phyloP scores from a whole-genome alignment of 2,113 vertebrate species.

The Saimiri boliviensis region DNA sequence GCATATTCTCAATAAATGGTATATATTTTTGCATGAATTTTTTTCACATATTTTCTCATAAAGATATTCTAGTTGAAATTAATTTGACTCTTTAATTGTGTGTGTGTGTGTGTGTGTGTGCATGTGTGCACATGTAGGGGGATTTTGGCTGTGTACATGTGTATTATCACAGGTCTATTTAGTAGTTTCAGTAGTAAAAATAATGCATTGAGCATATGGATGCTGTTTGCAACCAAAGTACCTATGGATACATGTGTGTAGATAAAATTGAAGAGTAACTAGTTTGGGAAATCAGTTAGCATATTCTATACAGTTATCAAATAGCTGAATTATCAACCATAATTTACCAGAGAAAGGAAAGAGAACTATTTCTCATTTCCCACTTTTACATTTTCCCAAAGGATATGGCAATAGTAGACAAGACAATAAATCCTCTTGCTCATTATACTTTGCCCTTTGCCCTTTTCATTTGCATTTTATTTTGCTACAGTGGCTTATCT shows the following conservation, averaged over 20 bases:
- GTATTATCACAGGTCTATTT: not conserved
- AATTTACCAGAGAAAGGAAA: not conserved
- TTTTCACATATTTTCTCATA: not conserved
- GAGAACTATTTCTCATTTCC: not conserved
- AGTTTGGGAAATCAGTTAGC: constrained; percentile 20
- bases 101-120: too few relatives aligned
- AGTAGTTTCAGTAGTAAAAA: not conserved
- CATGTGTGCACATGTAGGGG: too few relatives aligned
- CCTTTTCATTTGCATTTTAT: constrained; percentile 57
- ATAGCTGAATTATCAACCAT: not conserved
- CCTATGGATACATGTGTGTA: not conserved
- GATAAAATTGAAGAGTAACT: not conserved
- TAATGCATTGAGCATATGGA: not conserved
- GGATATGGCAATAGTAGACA: constrained; percentile 2
- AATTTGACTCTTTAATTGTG: not conserved
- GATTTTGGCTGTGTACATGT: not conserved
- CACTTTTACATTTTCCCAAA: not conserved
- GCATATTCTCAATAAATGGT: not conserved
- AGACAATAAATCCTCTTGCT: constrained; percentile 31
- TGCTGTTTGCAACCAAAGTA: not conserved
- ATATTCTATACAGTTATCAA: not conserved
- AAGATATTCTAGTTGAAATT: not conserved
- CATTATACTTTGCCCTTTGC: constrained; percentile 40
- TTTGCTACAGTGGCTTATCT: constrained; percentile 47
- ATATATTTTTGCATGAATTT: not conserved